Evolutionary conservation across 2,888 invertebrate genomes (phyloP).

Genomic region (Phoenoteleia sp.): DNA sequence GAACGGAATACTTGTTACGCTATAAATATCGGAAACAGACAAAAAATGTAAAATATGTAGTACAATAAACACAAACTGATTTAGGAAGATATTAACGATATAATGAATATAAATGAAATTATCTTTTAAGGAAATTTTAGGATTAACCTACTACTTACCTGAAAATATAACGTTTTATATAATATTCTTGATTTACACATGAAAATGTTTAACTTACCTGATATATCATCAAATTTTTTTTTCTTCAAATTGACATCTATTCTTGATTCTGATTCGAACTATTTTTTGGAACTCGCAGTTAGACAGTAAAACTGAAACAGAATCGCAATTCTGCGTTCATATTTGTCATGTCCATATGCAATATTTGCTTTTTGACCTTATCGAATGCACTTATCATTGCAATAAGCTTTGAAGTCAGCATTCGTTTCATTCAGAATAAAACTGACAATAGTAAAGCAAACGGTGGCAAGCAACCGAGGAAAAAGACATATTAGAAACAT

Average conservation of each 20-base stretch:
- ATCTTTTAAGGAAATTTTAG: too few species aligned
- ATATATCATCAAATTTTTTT: too few species aligned
- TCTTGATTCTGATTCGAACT: background rate
- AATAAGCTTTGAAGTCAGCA: constrained; percentile 59
- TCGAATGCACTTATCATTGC: constrained; percentile 63
- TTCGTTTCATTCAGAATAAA: constrained; percentile 65
- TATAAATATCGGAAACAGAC: constrained; percentile 58
- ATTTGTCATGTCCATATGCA: constrained; percentile 32
- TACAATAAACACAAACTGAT: too few species aligned
- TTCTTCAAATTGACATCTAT: too few species aligned
- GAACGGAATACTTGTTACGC: constrained; percentile 60
- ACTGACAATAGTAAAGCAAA: constrained; percentile 69
- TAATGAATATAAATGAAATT: too few species aligned
- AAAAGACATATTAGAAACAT: constrained; percentile 87
- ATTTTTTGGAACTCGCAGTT: background rate
- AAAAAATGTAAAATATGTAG: too few species aligned
- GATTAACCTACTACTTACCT: too few species aligned
- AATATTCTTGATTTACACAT: too few species aligned
- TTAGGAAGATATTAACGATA: too few species aligned
- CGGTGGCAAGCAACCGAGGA: constrained; percentile 77
- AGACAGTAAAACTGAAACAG: background rate
- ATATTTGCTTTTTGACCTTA: constrained; percentile 60
- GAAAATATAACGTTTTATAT: too few species aligned
- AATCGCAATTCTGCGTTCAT: constrained; percentile 11
- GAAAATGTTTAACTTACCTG: too few species aligned